A percentile compares a stretch with the other conserved stretches of the same genome.
These are phyloP conservation scores for Lumbricus terrestris DNA, from an alignment of 2,888 invertebrate species.

Conservation along the genomic window DNA sequence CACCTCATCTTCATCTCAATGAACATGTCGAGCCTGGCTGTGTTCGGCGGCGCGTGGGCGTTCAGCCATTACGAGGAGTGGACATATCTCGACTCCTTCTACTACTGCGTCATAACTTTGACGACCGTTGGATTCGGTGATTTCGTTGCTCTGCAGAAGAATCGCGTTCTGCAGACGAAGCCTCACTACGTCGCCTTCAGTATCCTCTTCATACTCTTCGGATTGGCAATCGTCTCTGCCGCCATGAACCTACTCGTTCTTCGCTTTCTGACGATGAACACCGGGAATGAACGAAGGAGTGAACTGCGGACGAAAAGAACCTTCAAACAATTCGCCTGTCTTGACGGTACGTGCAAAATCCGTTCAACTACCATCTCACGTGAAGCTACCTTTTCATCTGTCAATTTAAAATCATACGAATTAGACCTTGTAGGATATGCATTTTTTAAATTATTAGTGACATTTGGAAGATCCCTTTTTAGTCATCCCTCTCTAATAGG, in stretches of 20 bases:
- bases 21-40: slow-evolving; percentile 85
- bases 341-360: background rate
- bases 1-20: slow-evolving; percentile 80
- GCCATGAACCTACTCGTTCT: slow-evolving; percentile 94
- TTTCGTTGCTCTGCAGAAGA: slow-evolving; percentile 95
- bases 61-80: slow-evolving; percentile 93
- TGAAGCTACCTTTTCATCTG: no score
- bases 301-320: slow-evolving; percentile 85
- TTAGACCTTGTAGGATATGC: no score
- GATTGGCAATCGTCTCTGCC: slow-evolving; percentile 95
- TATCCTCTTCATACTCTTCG: slow-evolving; percentile 96
- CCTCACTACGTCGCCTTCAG: slow-evolving; percentile 96
- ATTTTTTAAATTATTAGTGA: no score
- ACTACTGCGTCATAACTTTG: slow-evolving; percentile 97
- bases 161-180: slow-evolving; percentile 65
- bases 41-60: slow-evolving; percentile 90
- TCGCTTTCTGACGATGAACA: slow-evolving; percentile 95
- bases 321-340: background rate
- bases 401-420: no score
- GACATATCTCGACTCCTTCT: slow-evolving; percentile 84
- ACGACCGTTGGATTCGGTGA: slow-evolving; percentile 92
- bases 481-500: no score
- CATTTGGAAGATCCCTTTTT: no score
- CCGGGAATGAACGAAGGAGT: slow-evolving; percentile 93
- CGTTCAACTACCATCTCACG: no score